Conservation (phyloP, 2,113 vertebrate species). For the Scomber scombrus region DNA sequence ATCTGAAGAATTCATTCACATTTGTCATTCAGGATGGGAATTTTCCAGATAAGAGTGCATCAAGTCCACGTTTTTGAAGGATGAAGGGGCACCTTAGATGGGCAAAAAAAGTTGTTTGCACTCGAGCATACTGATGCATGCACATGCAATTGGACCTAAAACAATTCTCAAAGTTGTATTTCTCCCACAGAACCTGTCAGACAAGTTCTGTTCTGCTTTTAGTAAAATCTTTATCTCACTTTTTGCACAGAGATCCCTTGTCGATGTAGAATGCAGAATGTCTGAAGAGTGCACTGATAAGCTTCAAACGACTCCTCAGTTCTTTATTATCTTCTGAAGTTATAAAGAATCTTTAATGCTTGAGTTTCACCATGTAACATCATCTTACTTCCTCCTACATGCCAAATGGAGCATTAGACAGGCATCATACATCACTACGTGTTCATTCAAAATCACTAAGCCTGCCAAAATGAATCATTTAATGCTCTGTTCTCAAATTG, state of each 20-base stretch:
- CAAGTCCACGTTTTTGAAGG: conserved; percentile 5
- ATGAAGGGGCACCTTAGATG: conserved; percentile 10
- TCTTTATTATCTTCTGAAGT: conserved; percentile 30
- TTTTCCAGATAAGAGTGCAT: conserved; percentile 37
- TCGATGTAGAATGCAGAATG: not conserved
- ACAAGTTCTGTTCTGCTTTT: not conserved
- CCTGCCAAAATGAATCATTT: conserved; percentile 54
- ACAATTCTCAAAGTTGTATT: not conserved
- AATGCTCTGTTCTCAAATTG: conserved; percentile 48
- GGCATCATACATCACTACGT: conserved; percentile 39
- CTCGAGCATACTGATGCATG: conserved; percentile 19
- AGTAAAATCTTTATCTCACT: not conserved
- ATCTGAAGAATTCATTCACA: conserved; percentile 15
- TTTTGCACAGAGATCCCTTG: not conserved
- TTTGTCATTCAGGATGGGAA: conserved; percentile 22
- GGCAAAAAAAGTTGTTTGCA: not conserved
- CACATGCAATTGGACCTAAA: not conserved
- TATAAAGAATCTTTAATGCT: conserved; percentile 27
- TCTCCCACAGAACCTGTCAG: not conserved
- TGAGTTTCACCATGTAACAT: conserved; percentile 52
- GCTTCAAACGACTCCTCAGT: conserved; percentile 4
- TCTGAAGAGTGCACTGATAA: not conserved
- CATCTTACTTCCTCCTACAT: conserved; percentile 47
- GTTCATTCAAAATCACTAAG: conserved; percentile 39
- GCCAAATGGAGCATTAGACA: conserved; percentile 54